Conservation (phyloP, 1,140 invertebrate species). For the Geopemphigus sp. region DNA sequence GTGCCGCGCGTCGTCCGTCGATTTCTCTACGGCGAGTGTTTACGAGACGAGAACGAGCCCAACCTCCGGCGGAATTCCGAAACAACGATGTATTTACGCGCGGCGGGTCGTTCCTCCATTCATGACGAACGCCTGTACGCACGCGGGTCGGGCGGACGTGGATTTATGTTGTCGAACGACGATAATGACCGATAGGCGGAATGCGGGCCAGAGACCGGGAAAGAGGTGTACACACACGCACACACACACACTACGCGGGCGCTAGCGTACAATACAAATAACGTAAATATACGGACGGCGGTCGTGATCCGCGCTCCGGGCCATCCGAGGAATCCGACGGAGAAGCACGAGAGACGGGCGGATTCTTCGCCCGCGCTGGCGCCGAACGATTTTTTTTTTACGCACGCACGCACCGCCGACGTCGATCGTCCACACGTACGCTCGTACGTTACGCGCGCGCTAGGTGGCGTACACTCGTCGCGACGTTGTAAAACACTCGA, state of each 20-base stretch:
- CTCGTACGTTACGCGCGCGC: too few species aligned
- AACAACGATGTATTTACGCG: too few species aligned
- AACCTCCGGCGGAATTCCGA: too few species aligned
- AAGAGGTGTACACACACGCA: neutral
- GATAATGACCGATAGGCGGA: slow-evolving; percentile 22
- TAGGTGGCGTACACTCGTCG: too few species aligned
- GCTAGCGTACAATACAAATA: too few species aligned
- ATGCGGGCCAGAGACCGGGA: neutral
- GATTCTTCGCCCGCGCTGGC: slow-evolving; percentile 47
- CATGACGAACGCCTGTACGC: neutral
- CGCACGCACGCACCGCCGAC: too few species aligned
- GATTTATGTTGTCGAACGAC: slow-evolving; percentile 36
- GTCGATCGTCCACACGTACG: too few species aligned
- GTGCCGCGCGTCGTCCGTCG: too few species aligned
- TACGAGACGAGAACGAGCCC: too few species aligned
- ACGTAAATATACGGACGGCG: neutral
- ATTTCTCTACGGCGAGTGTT: too few species aligned
- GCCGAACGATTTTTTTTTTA: slow-evolving; percentile 48
- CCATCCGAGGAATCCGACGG: slow-evolving; percentile 35
- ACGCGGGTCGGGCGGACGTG: neutral
- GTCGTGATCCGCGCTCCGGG: slow-evolving; percentile 47
- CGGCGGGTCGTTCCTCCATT: neutral
- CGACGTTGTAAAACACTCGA: too few species aligned
- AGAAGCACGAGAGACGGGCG: slow-evolving; percentile 10
- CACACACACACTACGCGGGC: too few species aligned